These are phyloP conservation scores for Ooceraea biroi DNA, from an alignment of 1,140 invertebrate species.

Conservation along the genomic window DNA sequence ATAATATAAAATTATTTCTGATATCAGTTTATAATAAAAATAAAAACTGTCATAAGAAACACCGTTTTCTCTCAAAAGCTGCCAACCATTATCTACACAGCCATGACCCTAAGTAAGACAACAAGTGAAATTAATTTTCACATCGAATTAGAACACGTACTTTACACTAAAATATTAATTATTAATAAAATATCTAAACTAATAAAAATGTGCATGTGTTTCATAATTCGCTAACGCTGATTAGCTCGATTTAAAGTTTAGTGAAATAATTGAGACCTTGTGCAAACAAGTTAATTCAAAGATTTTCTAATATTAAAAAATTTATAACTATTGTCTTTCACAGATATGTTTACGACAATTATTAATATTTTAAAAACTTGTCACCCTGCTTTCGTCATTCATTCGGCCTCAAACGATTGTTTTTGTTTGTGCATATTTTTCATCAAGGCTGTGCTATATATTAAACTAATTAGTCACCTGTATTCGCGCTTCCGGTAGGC, in stretches of 20 bases:
- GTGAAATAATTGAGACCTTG: background rate
- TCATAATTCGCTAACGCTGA: background rate
- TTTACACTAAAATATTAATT: background rate
- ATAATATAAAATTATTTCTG: background rate
- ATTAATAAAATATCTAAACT: background rate
- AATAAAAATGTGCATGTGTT: background rate
- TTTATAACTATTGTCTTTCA: background rate
- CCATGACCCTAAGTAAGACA: background rate
- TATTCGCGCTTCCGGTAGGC: conserved; percentile 98
- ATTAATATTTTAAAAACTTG: no score
- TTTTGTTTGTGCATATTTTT: background rate
- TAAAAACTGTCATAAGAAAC: conserved; percentile 3
- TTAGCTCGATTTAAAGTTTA: background rate
- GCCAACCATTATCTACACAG: conserved; percentile 9
- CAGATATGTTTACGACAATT: background rate
- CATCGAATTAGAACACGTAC: background rate
- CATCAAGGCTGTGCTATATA: background rate
- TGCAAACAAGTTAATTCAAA: background rate
- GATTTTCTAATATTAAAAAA: conserved; percentile 18
- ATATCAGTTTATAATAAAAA: background rate
- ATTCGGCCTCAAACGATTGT: no score
- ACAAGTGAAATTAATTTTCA: background rate
- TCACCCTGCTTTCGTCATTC: no score
- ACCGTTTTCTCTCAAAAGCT: conserved; percentile 8
- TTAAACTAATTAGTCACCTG: conserved; percentile 89